Conservation (phyloP, 2,797 vertebrate genomes). For the Phalloptychus januarius region DNA sequence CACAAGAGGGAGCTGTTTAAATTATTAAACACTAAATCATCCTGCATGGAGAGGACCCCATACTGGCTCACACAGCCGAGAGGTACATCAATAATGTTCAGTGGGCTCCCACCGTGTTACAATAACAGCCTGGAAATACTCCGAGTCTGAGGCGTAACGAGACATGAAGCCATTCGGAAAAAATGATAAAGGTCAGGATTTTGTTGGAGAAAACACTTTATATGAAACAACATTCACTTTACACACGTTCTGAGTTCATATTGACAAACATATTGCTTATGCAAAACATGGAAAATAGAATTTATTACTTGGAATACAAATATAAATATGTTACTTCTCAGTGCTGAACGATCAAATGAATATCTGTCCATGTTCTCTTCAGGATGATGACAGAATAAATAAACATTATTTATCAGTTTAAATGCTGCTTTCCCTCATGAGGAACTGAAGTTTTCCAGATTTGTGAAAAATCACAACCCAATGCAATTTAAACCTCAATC, state of each 20-base stretch:
- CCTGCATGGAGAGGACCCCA: conserved; percentile 95
- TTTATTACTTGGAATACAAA: not conserved
- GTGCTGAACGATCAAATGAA: not conserved
- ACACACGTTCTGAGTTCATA: not conserved
- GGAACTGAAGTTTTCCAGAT: not conserved
- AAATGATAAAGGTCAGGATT: not conserved
- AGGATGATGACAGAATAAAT: not conserved
- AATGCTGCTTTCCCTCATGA: not conserved
- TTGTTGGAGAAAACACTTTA: not conserved
- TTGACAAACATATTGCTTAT: not conserved
- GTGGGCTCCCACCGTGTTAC: conserved; percentile 97
- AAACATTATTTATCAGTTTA: not conserved
- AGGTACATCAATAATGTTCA: conserved; percentile 99
- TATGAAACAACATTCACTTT: not conserved
- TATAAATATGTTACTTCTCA: not conserved
- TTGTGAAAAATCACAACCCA: not conserved
- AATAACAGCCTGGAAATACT: conserved; percentile 99
- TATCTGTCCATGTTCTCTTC: not conserved
- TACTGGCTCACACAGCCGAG: conserved; percentile 96
- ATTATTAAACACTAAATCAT: not conserved
- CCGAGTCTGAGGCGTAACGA: conserved; percentile 83
- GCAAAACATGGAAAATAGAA: not conserved
- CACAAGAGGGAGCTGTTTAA: conserved; percentile 7
- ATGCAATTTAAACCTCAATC: conserved; percentile 1
- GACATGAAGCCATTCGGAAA: not conserved